phyloP scores from a whole-genome alignment of 2,888 invertebrate species.

The Axea sp. region DNA sequence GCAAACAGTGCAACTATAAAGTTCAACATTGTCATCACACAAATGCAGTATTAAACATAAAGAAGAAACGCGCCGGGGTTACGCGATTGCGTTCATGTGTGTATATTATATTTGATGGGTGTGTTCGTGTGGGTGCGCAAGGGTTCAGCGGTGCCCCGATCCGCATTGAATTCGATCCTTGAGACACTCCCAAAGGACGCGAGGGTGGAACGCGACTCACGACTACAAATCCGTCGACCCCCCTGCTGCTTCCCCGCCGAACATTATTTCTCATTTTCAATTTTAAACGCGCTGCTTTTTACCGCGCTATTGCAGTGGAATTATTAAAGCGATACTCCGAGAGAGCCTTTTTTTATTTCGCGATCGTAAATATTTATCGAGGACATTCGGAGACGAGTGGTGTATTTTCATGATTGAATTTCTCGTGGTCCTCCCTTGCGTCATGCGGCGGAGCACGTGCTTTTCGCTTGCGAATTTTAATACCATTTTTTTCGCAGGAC shows the following conservation, averaged over 20 bases:
- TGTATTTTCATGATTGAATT: constrained; percentile 43
- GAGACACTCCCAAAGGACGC: constrained; percentile 59
- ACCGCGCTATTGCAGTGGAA: constrained; percentile 38
- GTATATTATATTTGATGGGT: constrained; percentile 26
- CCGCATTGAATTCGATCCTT: constrained; percentile 55
- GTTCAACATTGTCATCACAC: constrained; percentile 63
- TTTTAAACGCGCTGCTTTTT: constrained; percentile 51
- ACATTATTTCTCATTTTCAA: constrained; percentile 57
- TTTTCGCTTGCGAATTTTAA: constrained; percentile 5
- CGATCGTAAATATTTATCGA: constrained; percentile 51
- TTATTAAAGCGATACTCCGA: constrained; percentile 47
- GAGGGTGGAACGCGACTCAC: constrained; percentile 49
- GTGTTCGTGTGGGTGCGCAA: constrained; percentile 9
- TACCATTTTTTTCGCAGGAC: too few relatives aligned
- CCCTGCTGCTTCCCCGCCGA: constrained; percentile 8
- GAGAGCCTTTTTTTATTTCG: constrained; percentile 37
- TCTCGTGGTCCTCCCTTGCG: constrained; percentile 26
- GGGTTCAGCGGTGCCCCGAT: constrained; percentile 43
- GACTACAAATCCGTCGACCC: constrained; percentile 12
- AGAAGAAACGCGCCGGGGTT: constrained; percentile 38
- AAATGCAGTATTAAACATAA: constrained; percentile 44
- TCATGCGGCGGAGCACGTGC: neutral
- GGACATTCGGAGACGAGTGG: constrained; percentile 30
- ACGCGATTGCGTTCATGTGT: constrained; percentile 8
- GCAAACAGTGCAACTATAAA: constrained; percentile 66